Percentiles rank a stretch among this genome's conserved stretches.
These are phyloP conservation scores for Tetranychus cinnabarinus DNA, from an alignment of 1,140 invertebrate genomes.

Conservation along the genomic window DNA sequence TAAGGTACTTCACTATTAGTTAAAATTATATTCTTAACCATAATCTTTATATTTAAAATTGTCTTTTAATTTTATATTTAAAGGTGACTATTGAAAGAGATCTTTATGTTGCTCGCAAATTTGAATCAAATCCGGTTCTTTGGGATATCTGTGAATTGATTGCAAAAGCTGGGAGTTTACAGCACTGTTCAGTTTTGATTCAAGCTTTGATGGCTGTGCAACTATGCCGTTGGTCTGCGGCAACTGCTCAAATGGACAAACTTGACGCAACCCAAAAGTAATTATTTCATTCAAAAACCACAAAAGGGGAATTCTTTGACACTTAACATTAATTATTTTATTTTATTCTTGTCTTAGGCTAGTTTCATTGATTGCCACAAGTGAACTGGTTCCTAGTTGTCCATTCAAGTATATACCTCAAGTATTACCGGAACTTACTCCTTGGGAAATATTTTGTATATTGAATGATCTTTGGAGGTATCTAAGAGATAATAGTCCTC, in stretches of 20 bases:
- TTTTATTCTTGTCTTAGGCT: not conserved
- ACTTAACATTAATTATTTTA: not conserved
- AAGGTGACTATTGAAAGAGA: slow-evolving; percentile 8
- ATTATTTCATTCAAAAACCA: not conserved
- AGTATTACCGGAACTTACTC: not conserved
- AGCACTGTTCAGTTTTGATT: slow-evolving; percentile 5
- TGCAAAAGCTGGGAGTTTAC: not conserved
- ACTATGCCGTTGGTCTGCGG: slow-evolving; percentile 6
- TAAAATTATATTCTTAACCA: not conserved
- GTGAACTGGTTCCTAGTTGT: slow-evolving; percentile 5
- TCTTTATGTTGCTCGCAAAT: slow-evolving; percentile 4
- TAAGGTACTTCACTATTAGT: slow-evolving; percentile 1
- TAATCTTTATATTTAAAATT: not conserved
- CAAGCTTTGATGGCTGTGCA: slow-evolving; percentile 8
- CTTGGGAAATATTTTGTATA: slow-evolving; percentile 10
- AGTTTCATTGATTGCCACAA: slow-evolving; percentile 5
- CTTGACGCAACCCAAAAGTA: slow-evolving; percentile 3
- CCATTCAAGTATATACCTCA: slow-evolving; percentile 6
- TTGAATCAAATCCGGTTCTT: slow-evolving; percentile 8
- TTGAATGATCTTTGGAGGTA: slow-evolving; percentile 9
- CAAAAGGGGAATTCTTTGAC: not conserved
- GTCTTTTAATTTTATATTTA: not conserved
- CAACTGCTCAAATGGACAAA: slow-evolving; percentile 2
- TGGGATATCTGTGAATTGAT: slow-evolving; percentile 8
- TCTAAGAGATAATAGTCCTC: slow-evolving; percentile 2